phyloP scores from a whole-genome alignment of 1,140 invertebrate genomes.

The Drosophila parabipectinata region DNA sequence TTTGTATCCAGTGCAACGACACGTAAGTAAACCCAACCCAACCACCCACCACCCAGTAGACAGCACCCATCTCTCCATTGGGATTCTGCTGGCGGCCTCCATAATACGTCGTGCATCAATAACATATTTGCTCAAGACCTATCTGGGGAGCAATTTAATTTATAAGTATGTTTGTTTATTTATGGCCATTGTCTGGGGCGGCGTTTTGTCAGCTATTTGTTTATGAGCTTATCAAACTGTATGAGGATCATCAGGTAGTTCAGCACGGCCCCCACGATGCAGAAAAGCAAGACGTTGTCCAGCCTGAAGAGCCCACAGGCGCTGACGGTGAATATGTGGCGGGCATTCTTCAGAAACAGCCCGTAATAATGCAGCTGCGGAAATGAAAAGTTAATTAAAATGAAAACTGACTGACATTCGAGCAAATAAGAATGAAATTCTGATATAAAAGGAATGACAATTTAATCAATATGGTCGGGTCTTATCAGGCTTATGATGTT shows the following conservation, averaged over 20 bases:
- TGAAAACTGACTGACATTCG: neutral
- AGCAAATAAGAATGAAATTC: neutral
- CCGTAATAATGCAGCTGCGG: constrained; percentile 55
- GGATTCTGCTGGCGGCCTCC: neutral
- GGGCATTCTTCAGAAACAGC: constrained; percentile 49
- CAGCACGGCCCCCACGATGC: constrained; percentile 51
- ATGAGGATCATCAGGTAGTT: constrained; percentile 67
- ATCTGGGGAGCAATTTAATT: constrained; percentile 32
- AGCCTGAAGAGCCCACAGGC: constrained; percentile 63
- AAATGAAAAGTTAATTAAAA: constrained; percentile 4
- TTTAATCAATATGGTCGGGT: neutral
- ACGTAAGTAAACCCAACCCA: constrained; percentile 54
- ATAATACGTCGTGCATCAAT: neutral
- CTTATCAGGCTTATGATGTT: neutral
- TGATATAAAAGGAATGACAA: neutral
- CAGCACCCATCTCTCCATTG: neutral
- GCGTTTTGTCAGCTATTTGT: constrained; percentile 41
- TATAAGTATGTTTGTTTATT: constrained; percentile 6
- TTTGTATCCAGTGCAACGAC: constrained; percentile 68
- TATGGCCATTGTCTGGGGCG: constrained; percentile 30
- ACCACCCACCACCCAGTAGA: constrained; percentile 4
- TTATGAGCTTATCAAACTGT: constrained; percentile 70
- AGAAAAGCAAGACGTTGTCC: constrained; percentile 59
- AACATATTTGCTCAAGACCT: constrained; percentile 12
- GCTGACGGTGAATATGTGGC: constrained; percentile 36